phyloP scores from a whole-genome alignment of 2,113 vertebrate species.

The Neotragus moschatus region DNA sequence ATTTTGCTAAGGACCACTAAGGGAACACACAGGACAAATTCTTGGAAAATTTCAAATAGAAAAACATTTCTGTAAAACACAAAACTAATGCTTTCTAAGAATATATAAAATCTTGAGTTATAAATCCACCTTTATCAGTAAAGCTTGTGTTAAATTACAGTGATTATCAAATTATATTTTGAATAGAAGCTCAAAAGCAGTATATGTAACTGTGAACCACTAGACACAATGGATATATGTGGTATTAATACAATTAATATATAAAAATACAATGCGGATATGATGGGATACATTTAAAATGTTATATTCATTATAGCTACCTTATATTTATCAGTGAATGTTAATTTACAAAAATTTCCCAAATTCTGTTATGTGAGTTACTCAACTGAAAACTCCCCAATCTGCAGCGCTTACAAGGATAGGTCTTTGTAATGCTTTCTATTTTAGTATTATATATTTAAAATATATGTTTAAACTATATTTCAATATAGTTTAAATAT shows the following conservation, averaged over 20 bases:
- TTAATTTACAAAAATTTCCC: neutral
- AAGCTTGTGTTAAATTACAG: slow-evolving; percentile 10
- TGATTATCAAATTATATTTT: slow-evolving; percentile 16
- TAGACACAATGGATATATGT: neutral
- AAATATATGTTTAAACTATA: neutral
- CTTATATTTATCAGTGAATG: neutral
- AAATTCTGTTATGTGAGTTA: neutral
- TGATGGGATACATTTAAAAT: neutral
- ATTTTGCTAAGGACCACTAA: neutral
- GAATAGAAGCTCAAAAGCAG: neutral
- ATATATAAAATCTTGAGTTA: neutral
- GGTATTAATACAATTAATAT: neutral
- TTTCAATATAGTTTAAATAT: slow-evolving; percentile 8
- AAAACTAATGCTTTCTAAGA: slow-evolving; percentile 21
- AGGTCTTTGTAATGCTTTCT: neutral
- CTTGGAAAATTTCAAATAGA: slow-evolving; percentile 8
- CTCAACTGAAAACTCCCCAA: neutral
- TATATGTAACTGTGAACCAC: neutral
- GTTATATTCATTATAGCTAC: neutral
- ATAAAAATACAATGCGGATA: neutral
- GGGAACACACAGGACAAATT: slow-evolving; percentile 22
- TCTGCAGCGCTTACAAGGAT: neutral
- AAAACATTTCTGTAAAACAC: slow-evolving; percentile 16
- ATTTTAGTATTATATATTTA: neutral
- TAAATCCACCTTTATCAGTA: slow-evolving; percentile 34